Conservation (phyloP, 2,113 vertebrate genomes). For the Lophochroa leadbeateri region DNA sequence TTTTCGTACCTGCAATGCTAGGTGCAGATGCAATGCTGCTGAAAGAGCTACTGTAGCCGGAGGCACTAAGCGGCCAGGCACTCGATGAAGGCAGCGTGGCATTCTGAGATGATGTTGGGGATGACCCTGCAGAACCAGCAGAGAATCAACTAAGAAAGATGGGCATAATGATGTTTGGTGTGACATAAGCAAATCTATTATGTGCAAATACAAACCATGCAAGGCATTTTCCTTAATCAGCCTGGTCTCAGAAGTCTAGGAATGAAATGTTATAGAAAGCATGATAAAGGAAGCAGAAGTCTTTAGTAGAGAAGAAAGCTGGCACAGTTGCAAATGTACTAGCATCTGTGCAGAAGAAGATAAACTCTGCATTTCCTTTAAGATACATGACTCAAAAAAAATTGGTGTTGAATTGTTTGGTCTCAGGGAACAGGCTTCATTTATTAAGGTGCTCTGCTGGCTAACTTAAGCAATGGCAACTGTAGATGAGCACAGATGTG, state of each 20-base stretch:
- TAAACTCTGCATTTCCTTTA: neutral
- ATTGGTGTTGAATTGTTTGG: neutral
- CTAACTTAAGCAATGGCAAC: constrained; percentile 13
- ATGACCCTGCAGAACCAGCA: constrained; percentile 84
- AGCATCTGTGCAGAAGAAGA: neutral
- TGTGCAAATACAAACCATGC: constrained; percentile 11
- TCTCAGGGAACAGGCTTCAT: neutral
- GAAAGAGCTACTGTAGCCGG: constrained; percentile 83
- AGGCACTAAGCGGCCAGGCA: constrained; percentile 89
- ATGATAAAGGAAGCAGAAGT: constrained; percentile 12
- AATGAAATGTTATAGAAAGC: constrained; percentile 54
- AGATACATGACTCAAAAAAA: neutral
- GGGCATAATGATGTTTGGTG: constrained; percentile 47
- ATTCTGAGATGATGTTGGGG: constrained; percentile 89
- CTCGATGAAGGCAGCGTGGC: constrained; percentile 86
- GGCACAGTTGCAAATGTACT: neutral
- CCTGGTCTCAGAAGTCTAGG: neutral
- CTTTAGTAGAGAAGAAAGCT: neutral
- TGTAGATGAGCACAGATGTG: neutral
- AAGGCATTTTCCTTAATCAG: neutral
- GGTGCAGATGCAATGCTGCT: constrained; percentile 80
- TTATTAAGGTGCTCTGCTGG: neutral
- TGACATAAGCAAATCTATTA: constrained; percentile 33
- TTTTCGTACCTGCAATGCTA: constrained; percentile 81
- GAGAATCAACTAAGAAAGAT: constrained; percentile 67